These are phyloP conservation scores for Scotopteryx bipunctaria DNA, from an alignment of 2,888 invertebrate species.

Conservation along the genomic window DNA sequence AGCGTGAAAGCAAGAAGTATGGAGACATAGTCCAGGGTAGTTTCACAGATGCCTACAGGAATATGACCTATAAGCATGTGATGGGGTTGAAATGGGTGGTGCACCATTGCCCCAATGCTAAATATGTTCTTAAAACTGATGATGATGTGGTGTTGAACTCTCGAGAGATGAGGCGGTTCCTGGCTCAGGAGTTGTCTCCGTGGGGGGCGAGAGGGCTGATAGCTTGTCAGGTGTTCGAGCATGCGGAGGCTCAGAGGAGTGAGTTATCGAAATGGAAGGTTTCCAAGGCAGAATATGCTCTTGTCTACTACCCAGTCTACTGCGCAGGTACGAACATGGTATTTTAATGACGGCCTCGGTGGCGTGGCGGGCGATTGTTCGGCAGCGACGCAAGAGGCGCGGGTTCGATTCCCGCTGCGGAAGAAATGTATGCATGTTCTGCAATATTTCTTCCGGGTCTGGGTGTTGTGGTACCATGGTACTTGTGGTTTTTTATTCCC, in stretches of 20 bases:
- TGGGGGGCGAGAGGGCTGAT: constrained; percentile 85
- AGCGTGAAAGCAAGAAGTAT: constrained; percentile 80
- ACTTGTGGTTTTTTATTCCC: no score
- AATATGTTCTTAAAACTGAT: constrained; percentile 88
- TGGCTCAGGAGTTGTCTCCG: constrained; percentile 82
- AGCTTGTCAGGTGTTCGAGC: constrained; percentile 83
- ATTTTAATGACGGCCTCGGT: no score
- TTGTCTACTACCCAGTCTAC: constrained; percentile 87
- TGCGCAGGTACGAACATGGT: constrained; percentile 83
- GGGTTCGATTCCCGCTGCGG: no score
- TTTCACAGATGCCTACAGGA: constrained; percentile 90
- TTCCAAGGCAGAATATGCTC: constrained; percentile 85
- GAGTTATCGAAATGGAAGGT: constrained; percentile 91
- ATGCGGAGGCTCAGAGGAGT: constrained; percentile 82
- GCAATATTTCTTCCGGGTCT: no score
- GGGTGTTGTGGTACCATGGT: no score
- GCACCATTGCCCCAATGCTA: constrained; percentile 87
- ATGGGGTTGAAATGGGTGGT: constrained; percentile 91
- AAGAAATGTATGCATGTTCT: no score
- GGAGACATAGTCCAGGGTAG: constrained; percentile 90
- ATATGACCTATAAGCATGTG: constrained; percentile 93
- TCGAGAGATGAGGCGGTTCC: constrained; percentile 82
- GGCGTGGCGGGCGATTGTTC: no score
- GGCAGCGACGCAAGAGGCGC: no score
- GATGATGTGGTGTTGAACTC: constrained; percentile 91